These are phyloP conservation scores for Istiophorus platypterus DNA, from an alignment of 2,113 vertebrate species.

Conservation along the genomic window DNA sequence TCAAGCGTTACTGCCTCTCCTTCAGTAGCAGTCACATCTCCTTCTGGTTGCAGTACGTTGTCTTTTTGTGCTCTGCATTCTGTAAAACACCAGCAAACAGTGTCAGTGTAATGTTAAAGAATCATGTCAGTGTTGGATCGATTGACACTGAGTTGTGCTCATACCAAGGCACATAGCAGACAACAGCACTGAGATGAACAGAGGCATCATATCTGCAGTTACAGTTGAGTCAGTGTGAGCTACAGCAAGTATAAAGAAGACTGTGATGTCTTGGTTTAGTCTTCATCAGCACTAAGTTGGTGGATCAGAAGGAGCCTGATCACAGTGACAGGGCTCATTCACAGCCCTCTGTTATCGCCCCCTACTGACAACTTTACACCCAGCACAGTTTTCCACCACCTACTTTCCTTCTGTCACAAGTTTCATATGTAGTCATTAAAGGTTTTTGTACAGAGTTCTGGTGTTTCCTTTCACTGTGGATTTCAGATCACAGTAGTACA, in stretches of 20 bases:
- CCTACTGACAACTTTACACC: too few relatives aligned
- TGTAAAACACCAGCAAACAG: slow-evolving; percentile 14
- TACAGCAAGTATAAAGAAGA: not conserved
- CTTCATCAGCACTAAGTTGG: slow-evolving; percentile 22
- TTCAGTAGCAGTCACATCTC: not conserved
- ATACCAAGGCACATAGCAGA: slow-evolving; percentile 39
- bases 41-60: not conserved
- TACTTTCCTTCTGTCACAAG: slow-evolving; percentile 9
- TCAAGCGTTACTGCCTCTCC: too few relatives aligned
- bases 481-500: too few relatives aligned
- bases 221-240: slow-evolving; percentile 18
- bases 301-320: slow-evolving; percentile 23
- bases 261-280: slow-evolving; percentile 18
- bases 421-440: too few relatives aligned
- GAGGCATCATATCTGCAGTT: slow-evolving; percentile 32
- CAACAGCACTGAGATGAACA: slow-evolving; percentile 43
- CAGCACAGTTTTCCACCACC: too few relatives aligned
- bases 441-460: too few relatives aligned
- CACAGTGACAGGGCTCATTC: slow-evolving; percentile 15
- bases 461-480: too few relatives aligned
- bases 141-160: slow-evolving; percentile 31
- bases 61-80: slow-evolving; percentile 35
- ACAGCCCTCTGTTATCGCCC: too few relatives aligned
- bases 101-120: not conserved
- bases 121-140: slow-evolving; percentile 4